Evolutionary conservation across 23 tunicate genomes (phyloP), one percentile per base, ranked within the genome.

Genomic region (Diplosoma virens): DNA sequence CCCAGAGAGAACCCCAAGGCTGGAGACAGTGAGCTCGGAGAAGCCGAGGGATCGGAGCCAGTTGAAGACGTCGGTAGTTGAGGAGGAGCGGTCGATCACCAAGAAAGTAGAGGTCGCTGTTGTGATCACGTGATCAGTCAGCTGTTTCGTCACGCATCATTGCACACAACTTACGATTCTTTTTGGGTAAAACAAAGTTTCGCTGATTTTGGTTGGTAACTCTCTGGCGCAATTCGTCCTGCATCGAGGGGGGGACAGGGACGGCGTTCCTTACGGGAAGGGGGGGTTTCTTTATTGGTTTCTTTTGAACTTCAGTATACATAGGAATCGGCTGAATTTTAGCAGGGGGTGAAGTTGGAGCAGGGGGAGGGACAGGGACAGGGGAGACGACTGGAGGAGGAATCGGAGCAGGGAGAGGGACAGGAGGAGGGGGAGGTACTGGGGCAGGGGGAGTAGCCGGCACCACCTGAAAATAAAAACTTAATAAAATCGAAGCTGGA

Each of bases 11-110:
- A 74, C 90, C 11, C 91, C 89, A 56, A 94, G 46, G 68, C 90
- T 78, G 21, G 92, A 70, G 41, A 84, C 46, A 17, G 99, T 94
- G 48, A 79, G 46, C 4, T 31, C 36, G 30, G 84, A 76, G 56
- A 94, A 94, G 1, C 79, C 81, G 58, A 32, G 82, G 1, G 90
- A 94, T n/a, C 60, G 37, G 36, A 94, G 73, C 95, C 95, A 94
- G 29, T 73, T 63, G 20, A 73, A 68, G 20, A 94, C 95, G n/a
- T 94, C 91, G 0, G 32, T 24, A 6, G 73, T 63, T 0, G 85
- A 23, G 22, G 99, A 94, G 18, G 75, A 1, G 24, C 65, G 36
- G 6, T 92, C 58, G 61, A 93, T 54, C 30, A 33, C 48, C 18
- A 63, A 16, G 34, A 28, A 29, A 23, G 11, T 23, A 29, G 69